phyloP scores from a whole-genome alignment of 1,140 invertebrate species.

The Caenorhabditis briggsae region DNA sequence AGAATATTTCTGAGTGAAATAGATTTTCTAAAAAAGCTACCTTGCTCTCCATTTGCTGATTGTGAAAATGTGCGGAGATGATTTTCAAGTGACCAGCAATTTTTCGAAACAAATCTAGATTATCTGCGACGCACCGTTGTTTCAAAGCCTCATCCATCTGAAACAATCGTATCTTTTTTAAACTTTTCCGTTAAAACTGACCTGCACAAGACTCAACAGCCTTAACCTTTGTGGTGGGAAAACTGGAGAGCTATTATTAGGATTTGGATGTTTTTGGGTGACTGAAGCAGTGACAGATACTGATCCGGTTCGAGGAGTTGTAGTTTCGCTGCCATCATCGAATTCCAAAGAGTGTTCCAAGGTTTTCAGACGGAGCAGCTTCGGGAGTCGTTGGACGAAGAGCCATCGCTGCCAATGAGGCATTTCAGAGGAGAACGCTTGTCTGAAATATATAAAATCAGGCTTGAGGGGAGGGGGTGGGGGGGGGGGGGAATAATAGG shows the following conservation, averaged over 20 bases:
- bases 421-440: constrained; percentile 60
- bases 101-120: constrained; percentile 56
- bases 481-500: too few relatives aligned
- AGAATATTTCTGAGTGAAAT: too few relatives aligned
- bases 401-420: constrained; percentile 51
- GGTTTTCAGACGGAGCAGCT: constrained; percentile 54
- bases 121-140: constrained; percentile 33
- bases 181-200: too few relatives aligned
- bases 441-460: too few relatives aligned
- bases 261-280: constrained; percentile 64
- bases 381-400: constrained; percentile 56
- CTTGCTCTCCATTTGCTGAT: constrained; percentile 62
- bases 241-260: constrained; percentile 8
- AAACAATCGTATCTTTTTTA: too few relatives aligned
- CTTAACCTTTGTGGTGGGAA: constrained; percentile 65
- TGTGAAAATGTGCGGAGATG: constrained; percentile 58
- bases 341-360: constrained; percentile 2
- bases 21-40: too few relatives aligned
- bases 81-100: constrained; percentile 56
- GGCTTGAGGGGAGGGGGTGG: too few relatives aligned
- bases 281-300: constrained; percentile 11
- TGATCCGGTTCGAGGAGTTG: constrained; percentile 5
- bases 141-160: constrained; percentile 60
- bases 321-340: constrained; percentile 14
- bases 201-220: constrained; percentile 56